Conservation (phyloP, 1,140 invertebrate species). For the Drosophila ficusphila region DNA sequence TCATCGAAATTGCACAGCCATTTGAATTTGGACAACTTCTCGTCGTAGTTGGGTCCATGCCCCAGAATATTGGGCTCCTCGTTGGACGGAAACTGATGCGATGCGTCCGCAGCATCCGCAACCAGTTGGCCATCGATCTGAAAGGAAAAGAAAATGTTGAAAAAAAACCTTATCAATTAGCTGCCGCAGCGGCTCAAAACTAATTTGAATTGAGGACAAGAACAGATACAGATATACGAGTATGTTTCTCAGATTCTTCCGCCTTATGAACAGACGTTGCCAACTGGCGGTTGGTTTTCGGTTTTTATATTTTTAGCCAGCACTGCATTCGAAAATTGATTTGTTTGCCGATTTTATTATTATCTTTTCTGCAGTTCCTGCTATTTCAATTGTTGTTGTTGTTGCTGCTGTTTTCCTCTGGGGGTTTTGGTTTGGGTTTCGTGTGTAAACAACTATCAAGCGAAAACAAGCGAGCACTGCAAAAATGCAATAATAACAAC, state of each 20-base stretch:
- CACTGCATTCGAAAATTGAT: constrained; percentile 47
- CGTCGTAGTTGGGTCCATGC: constrained; percentile 71
- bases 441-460: constrained; percentile 25
- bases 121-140: constrained; percentile 66
- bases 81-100: constrained; percentile 81
- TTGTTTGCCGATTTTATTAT: constrained; percentile 28
- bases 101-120: constrained; percentile 50
- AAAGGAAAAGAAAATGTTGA: constrained; percentile 5
- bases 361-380: constrained; percentile 17
- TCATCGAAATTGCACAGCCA: constrained; percentile 80
- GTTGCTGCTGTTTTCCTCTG: constrained; percentile 4
- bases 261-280: constrained; percentile 34
- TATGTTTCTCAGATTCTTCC: constrained; percentile 24
- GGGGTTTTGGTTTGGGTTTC: constrained; percentile 13
- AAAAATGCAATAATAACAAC: constrained; percentile 35
- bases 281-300: constrained; percentile 28
- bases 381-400: constrained; percentile 1
- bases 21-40: constrained; percentile 66
- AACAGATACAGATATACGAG: background rate
- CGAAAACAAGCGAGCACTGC: constrained; percentile 22
- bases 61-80: constrained; percentile 80
- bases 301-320: constrained; percentile 18
- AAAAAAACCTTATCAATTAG: constrained; percentile 29
- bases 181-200: constrained; percentile 13
- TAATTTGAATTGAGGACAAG: constrained; percentile 57